Evolutionary conservation across 2,113 vertebrate species (phyloP).

Genomic region (Laticauda colubrina): DNA sequence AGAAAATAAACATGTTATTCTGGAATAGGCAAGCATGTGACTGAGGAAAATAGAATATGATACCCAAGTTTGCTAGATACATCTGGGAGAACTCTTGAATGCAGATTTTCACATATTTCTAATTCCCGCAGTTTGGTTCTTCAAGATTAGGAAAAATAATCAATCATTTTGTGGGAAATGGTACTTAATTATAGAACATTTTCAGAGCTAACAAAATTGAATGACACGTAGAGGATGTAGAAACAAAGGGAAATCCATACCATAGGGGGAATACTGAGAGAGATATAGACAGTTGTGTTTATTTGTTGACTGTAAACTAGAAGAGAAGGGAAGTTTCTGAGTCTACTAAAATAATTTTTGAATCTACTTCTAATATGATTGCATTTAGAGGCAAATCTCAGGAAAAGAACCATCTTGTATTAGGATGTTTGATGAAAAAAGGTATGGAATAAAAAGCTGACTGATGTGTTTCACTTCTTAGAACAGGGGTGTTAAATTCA

Average conservation of each 20-base stretch:
- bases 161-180: background rate
- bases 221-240: background rate
- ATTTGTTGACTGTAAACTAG: background rate
- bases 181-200: slow-evolving; percentile 10
- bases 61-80: background rate
- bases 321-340: background rate
- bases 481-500: background rate
- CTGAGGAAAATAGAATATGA: background rate
- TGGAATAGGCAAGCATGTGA: background rate
- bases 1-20: background rate
- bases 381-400: slow-evolving; percentile 10
- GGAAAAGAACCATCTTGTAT: slow-evolving; percentile 2
- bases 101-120: background rate
- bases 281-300: background rate
- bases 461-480: slow-evolving; percentile 1
- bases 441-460: background rate
- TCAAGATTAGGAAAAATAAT: background rate
- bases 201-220: slow-evolving; percentile 15
- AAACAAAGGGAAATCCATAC: slow-evolving; percentile 10
- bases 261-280: background rate
- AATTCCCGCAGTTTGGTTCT: background rate
- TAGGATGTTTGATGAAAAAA: background rate
- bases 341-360: slow-evolving; percentile 38
- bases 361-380: background rate
- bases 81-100: background rate